Base-by-base conservation (phyloP, 2,113 vertebrate genomes). In the Triplophysa siluroides region DNA sequence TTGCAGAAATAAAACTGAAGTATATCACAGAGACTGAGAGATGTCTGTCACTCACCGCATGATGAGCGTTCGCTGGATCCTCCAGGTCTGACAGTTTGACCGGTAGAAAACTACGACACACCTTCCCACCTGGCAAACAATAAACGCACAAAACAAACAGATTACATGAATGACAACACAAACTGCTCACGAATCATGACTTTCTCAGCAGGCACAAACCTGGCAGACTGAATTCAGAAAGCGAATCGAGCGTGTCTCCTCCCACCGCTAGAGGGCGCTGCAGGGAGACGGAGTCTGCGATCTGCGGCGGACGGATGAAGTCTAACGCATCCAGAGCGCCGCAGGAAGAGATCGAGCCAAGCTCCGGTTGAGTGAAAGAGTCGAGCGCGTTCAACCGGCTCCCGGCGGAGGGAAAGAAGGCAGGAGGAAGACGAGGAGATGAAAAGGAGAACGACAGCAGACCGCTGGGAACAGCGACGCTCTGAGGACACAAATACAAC, bases 401-500 rank as follows among this genome's bases (percentile, higher is more conserved):
- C 52, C 88, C 43, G 0, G 85, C 21, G 0, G 90, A 88, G 75
- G 6, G 84, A 85, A 92, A 93, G 83, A 96, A 93, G 11, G 95
- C 95, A 50, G 86, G 93, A 83, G 91, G 95, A 70, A 91, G 95
- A 89, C 13, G 94, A 83, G 89, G 95, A 78, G 90, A 90, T 0
- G 95, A 93, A 0, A 92, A 90, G 0, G 96, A 94, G 60, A 96
- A 92, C 5, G n/a, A 75, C 72, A 43, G 7, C 54, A 43, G 54
- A 70, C 62, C 0, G 62, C 14, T 5, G 81, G 91, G 74, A 94
- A 92, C 60, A 86, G 90, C 0, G 19, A 26, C 11, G 8, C 4
- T 61, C 71, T 73, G 71, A 43, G n/a, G 11, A 41, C 0, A 41
- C 26, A 23, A 8, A 21, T 7, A 38, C 38, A 8, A 41, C 6